Evolutionary conservation across 2,888 invertebrate genomes (phyloP).

Genomic region (Anoplius nigerrimus): DNA sequence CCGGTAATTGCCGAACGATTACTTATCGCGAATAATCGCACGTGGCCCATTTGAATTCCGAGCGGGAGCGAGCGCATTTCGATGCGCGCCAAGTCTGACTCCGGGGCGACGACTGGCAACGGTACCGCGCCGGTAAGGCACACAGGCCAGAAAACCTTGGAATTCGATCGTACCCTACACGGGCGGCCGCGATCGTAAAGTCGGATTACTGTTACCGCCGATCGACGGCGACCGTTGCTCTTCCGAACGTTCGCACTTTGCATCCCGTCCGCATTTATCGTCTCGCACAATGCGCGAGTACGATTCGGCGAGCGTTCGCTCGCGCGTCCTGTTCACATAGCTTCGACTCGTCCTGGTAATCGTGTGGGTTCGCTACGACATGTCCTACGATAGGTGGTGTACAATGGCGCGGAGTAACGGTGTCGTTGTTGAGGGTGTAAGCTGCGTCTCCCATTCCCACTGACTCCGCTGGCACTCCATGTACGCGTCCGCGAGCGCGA

Average conservation of each 20-base stretch:
- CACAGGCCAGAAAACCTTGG: conserved; percentile 1
- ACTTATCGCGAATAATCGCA: conserved; percentile 1
- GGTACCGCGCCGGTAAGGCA: conserved; percentile 11
- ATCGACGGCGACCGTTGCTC: conserved; percentile 45
- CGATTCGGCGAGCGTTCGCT: conserved; percentile 19
- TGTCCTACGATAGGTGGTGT: conserved; percentile 51
- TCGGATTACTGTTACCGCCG: conserved; percentile 56
- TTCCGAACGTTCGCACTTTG: conserved; percentile 50
- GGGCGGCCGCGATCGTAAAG: conserved; percentile 35
- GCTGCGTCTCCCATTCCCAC: conserved; percentile 41
- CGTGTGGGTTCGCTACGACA: conserved; percentile 48
- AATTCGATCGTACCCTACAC: conserved; percentile 11
- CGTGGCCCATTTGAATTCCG: too few species aligned
- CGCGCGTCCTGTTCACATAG: conserved; percentile 22
- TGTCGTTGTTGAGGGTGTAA: conserved; percentile 53
- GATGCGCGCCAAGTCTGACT: too few species aligned
- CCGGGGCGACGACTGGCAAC: not conserved
- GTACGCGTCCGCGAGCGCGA: not conserved
- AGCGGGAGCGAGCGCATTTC: too few species aligned
- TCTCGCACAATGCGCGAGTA: not conserved
- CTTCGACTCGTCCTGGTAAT: conserved; percentile 9
- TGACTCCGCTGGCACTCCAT: conserved; percentile 25
- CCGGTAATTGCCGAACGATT: conserved; percentile 20
- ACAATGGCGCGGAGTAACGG: conserved; percentile 60
- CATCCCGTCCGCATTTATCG: conserved; percentile 40